These are phyloP conservation scores for Eumaeus atala DNA, from an alignment of 1,140 invertebrate genomes.

Conservation along the genomic window DNA sequence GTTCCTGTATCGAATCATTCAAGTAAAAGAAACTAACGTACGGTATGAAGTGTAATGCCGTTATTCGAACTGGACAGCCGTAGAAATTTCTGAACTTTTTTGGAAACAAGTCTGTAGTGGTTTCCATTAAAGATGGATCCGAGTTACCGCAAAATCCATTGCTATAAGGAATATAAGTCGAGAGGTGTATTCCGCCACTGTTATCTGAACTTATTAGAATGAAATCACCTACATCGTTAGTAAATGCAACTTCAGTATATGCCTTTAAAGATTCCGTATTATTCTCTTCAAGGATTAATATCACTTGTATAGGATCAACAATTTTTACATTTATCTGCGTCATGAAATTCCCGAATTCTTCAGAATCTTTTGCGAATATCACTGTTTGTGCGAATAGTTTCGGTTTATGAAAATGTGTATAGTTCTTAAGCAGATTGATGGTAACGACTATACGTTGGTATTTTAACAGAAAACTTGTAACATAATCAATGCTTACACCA, in stretches of 20 bases:
- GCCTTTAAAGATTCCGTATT: slow-evolving; percentile 13
- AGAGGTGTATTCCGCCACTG: slow-evolving; percentile 22
- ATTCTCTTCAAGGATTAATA: slow-evolving; percentile 28
- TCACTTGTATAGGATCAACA: slow-evolving; percentile 29
- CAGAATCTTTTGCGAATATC: slow-evolving; percentile 29
- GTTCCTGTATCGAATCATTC: slow-evolving; percentile 23
- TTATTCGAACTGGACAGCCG: slow-evolving; percentile 36
- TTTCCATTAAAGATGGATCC: slow-evolving; percentile 23
- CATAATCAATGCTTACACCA: not conserved
- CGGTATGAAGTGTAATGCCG: slow-evolving; percentile 25
- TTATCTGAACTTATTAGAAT: slow-evolving; percentile 28
- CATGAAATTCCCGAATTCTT: slow-evolving; percentile 33
- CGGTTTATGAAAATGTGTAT: slow-evolving; percentile 21
- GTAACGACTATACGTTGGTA: slow-evolving; percentile 27
- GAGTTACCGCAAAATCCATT: slow-evolving; percentile 34
- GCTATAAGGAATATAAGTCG: slow-evolving; percentile 39
- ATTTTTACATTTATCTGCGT: slow-evolving; percentile 24
- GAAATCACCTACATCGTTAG: slow-evolving; percentile 36
- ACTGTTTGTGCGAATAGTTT: slow-evolving; percentile 33
- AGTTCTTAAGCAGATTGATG: slow-evolving; percentile 5
- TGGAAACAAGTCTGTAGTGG: slow-evolving; percentile 27
- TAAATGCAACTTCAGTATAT: slow-evolving; percentile 33
- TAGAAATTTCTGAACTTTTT: slow-evolving; percentile 44
- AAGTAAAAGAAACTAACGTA: slow-evolving; percentile 26
- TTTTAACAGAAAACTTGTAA: slow-evolving; percentile 14